Evolutionary conservation across 2,797 vertebrate species (phyloP).

Genomic region (Hyperoplus immaculatus): DNA sequence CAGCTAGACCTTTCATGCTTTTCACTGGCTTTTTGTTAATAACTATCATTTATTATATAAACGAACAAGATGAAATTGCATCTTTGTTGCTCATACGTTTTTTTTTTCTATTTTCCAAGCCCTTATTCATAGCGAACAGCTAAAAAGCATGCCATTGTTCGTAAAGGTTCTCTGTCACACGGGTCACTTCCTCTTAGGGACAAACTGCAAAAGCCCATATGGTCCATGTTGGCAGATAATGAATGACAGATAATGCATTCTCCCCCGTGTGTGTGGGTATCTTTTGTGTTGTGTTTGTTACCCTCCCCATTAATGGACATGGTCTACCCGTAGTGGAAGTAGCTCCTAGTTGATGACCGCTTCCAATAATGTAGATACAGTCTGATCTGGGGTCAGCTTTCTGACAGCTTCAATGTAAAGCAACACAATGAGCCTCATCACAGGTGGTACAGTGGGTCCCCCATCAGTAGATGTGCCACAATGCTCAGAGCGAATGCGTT

Average conservation of each 20-base stretch:
- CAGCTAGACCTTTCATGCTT: neutral
- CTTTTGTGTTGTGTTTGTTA: slow-evolving; percentile 19
- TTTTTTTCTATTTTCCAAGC: slow-evolving; percentile 31
- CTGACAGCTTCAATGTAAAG: slow-evolving; percentile 35
- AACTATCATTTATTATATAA: slow-evolving; percentile 23
- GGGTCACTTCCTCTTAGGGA: slow-evolving; percentile 17
- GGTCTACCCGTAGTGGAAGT: neutral
- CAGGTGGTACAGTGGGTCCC: slow-evolving; percentile 13
- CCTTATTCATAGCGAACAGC: slow-evolving; percentile 11
- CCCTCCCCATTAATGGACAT: slow-evolving; percentile 4
- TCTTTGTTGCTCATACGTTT: slow-evolving; percentile 30
- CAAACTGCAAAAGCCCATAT: slow-evolving; percentile 8
- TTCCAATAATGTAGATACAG: slow-evolving; percentile 29
- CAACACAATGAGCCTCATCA: slow-evolving; percentile 30
- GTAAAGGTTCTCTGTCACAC: slow-evolving; percentile 1
- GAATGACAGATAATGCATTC: slow-evolving; percentile 22
- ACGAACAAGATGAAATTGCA: slow-evolving; percentile 44
- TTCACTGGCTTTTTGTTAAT: slow-evolving; percentile 15
- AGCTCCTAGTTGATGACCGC: slow-evolving; percentile 19
- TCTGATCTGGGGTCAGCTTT: slow-evolving; percentile 24
- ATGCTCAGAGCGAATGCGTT: slow-evolving; percentile 9
- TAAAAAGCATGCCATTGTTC: slow-evolving; percentile 2
- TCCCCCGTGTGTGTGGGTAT: neutral
- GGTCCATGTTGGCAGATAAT: slow-evolving; percentile 11
- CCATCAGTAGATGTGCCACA: slow-evolving; percentile 19